Conservation (phyloP, 2,888 invertebrate genomes). For the Megamerina dolium region DNA sequence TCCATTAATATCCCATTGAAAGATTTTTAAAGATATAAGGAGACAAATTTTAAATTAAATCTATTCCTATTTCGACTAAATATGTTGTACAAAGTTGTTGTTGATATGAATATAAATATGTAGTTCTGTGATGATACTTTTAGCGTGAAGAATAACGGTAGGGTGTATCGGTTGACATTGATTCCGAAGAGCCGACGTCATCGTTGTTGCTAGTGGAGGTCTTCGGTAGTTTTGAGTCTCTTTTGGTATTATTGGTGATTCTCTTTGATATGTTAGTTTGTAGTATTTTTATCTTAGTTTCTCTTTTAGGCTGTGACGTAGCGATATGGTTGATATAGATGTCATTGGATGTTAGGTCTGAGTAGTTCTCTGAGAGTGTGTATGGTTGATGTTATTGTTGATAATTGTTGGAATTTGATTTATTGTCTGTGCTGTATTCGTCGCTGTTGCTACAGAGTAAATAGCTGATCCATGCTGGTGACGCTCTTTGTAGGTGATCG, state of each 20-base stretch:
- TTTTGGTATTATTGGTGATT: neutral
- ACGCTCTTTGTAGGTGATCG: slow-evolving; percentile 5
- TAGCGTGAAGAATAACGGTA: no score
- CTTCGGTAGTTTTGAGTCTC: neutral
- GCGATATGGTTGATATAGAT: no score
- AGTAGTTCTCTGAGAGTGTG: no score
- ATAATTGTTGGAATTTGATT: neutral
- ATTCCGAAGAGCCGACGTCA: neutral
- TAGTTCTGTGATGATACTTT: no score
- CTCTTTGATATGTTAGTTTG: slow-evolving; percentile 8
- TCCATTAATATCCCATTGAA: slow-evolving; percentile 16
- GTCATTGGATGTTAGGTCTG: no score
- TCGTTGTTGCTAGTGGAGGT: neutral
- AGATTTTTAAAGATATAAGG: slow-evolving; percentile 7
- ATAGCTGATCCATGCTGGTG: slow-evolving; percentile 2
- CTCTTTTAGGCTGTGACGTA: no score
- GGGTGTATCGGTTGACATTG: no score
- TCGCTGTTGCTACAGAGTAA: neutral
- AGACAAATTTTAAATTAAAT: no score
- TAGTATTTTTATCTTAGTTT: slow-evolving; percentile 2
- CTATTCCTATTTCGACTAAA: no score
- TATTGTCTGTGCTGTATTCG: neutral
- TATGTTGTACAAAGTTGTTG: no score
- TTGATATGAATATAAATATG: no score
- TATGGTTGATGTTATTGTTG: neutral